Conservation (phyloP, 23 tunicate species). For the Corella eumyota region DNA sequence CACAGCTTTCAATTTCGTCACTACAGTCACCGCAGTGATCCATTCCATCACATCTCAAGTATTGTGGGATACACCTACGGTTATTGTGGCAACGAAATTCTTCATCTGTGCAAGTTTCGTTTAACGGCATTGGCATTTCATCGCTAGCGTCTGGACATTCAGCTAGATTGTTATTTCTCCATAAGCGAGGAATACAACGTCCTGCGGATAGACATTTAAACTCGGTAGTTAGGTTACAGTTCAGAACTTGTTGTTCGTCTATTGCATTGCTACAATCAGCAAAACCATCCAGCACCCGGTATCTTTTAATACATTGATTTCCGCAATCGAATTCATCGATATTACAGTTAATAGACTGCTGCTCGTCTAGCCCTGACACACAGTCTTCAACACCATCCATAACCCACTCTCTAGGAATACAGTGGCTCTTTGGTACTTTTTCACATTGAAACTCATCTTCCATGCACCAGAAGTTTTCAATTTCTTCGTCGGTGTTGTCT, state of each 20-base stretch:
- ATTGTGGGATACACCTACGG: conserved; percentile 22
- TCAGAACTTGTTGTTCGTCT: no score
- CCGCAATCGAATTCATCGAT: conserved; percentile 10
- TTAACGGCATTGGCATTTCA: background rate
- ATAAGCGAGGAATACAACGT: conserved; percentile 3
- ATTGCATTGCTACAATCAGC: conserved; percentile 9
- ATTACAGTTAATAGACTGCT: conserved; percentile 1
- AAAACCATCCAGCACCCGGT: conserved; percentile 14
- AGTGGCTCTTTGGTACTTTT: background rate
- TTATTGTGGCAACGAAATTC: conserved; percentile 26
- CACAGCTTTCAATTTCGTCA: conserved; percentile 28
- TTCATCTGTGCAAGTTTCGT: background rate
- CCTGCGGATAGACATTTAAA: background rate
- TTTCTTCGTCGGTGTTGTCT: conserved; percentile 20
- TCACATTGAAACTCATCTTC: conserved; percentile 19
- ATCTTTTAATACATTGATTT: conserved; percentile 15
- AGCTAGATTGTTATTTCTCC: background rate
- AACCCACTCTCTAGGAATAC: conserved; percentile 24
- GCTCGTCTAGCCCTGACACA: conserved; percentile 5
- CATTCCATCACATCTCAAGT: conserved; percentile 8
- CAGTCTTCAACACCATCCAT: conserved; percentile 15
- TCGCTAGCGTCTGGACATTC: conserved; percentile 3
- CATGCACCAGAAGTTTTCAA: background rate
- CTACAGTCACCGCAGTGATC: conserved; percentile 12
- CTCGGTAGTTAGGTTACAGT: background rate